Base-by-base conservation (phyloP, 2,113 vertebrate genomes). In the Rhadina sibilatrix region DNA sequence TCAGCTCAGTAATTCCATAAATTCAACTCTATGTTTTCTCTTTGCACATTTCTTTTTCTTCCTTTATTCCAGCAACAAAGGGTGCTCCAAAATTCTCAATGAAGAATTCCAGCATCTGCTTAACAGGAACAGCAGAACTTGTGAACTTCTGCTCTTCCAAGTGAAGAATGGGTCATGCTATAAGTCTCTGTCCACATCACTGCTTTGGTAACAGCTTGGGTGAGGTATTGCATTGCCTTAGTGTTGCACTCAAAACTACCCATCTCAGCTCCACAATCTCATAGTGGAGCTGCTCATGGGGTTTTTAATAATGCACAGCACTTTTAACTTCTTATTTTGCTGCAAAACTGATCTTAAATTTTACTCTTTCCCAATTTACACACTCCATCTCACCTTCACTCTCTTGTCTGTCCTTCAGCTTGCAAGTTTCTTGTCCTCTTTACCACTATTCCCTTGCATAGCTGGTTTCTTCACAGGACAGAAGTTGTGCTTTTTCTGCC, bases 271-370 rank as follows among this genome's bases (percentile, higher is more conserved):
- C 44, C 18, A 37, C 31, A 80, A 2, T 16, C 15, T 56, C 14
- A 4, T 4, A 44, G 18, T 61, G n/a, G 38, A 47, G 11, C 1
- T 63, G 7, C 28, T 27, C 28, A 64, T 0, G 1, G 15, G 4
- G 3, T 46, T 94, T 84, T 64, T 27, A 22, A 78, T 46, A 49
- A 10, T 4, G 30, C 15, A 49, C 5, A 24, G 9, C 12, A 81
- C 5, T 49, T 87, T 14, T 10, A 44, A 46, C 5, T 33, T 64
- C 38, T 3, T 77, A n/a, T 47, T 63, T 68, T 38, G 42, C 19
- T 25, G 38, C 27, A 87, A 90, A 92, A 33, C 3, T 18, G 14
- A 68, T 47, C 7, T 38, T 50, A 20, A 77, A 35, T 63, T 66
- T 61, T 30, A 38, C 12, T 59, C 7, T n/a, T 27, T 71, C 37